These are phyloP conservation scores for Aleiodes sp. DNA, from an alignment of 1,140 invertebrate genomes.

Conservation along the genomic window DNA sequence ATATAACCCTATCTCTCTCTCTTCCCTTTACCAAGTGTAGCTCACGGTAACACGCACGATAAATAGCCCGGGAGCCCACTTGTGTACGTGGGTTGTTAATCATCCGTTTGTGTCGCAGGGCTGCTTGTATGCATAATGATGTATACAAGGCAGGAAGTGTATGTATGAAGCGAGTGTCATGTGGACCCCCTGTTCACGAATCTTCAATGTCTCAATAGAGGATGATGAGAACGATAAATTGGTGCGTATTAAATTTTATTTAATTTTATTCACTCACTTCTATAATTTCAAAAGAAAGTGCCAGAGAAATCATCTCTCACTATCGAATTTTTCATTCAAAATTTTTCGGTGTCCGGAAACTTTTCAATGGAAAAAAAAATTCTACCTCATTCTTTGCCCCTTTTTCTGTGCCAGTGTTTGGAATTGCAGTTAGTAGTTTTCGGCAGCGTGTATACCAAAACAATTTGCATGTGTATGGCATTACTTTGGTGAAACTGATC, in stretches of 20 bases:
- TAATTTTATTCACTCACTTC: neutral
- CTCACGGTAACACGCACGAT: slow-evolving; percentile 22
- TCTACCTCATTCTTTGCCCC: neutral
- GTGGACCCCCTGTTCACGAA: neutral
- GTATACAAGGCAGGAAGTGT: slow-evolving; percentile 31
- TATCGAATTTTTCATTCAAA: too few species aligned
- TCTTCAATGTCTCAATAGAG: slow-evolving; percentile 29
- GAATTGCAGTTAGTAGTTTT: slow-evolving; percentile 11
- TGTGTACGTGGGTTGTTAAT: slow-evolving; percentile 29
- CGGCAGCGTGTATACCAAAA: neutral
- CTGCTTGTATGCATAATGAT: slow-evolving; percentile 34
- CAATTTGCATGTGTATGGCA: slow-evolving; percentile 5
- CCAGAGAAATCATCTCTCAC: too few species aligned
- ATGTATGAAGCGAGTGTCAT: slow-evolving; percentile 5
- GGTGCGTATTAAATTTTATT: slow-evolving; percentile 19
- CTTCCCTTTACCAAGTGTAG: neutral
- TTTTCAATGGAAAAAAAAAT: too few species aligned
- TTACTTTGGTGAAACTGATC: slow-evolving; percentile 6
- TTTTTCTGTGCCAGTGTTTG: neutral
- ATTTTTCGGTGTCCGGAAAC: slow-evolving; percentile 4
- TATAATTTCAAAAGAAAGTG: neutral
- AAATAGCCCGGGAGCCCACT: slow-evolving; percentile 22
- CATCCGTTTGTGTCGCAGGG: slow-evolving; percentile 31
- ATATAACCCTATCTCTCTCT: too few species aligned
- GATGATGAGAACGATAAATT: slow-evolving; percentile 18